Conservation (phyloP, 2,797 vertebrate species). For the Yasuhikotakia modesta region DNA sequence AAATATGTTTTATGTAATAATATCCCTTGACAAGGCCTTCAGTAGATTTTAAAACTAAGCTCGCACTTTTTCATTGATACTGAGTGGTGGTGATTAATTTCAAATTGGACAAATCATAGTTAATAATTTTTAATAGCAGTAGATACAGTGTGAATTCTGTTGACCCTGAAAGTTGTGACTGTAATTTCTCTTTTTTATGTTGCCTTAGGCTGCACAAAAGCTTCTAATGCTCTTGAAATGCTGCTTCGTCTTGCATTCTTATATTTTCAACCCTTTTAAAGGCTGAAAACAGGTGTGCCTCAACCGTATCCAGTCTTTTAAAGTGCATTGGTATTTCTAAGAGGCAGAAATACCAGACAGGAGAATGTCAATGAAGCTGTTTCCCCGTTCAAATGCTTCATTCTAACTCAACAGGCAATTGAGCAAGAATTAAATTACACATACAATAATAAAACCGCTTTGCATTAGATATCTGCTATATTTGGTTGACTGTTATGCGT, state of each 20-base stretch:
- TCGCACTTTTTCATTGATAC: too few species aligned
- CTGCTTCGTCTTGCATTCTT: constrained; percentile 3
- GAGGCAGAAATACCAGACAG: constrained; percentile 6
- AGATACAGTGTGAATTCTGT: neutral
- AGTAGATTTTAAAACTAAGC: too few species aligned
- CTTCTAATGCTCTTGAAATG: constrained; percentile 5
- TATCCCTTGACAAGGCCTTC: too few species aligned
- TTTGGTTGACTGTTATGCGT: constrained; percentile 29
- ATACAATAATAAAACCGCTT: neutral
- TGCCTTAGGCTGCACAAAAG: neutral
- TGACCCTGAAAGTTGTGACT: neutral
- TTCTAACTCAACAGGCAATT: constrained; percentile 9
- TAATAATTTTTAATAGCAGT: too few species aligned
- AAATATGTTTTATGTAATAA: too few species aligned
- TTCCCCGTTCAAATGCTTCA: neutral
- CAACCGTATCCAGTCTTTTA: constrained; percentile 31
- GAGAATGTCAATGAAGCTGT: neutral
- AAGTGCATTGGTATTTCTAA: constrained; percentile 17
- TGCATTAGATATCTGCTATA: neutral
- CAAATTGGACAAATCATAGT: too few species aligned
- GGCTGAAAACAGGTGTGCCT: constrained; percentile 7
- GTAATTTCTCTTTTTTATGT: neutral
- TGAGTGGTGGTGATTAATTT: too few species aligned
- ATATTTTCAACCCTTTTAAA: constrained; percentile 4
- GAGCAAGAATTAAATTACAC: constrained; percentile 12